Conservation (phyloP, 2,113 vertebrate genomes). For the Leucopsar rothschildi region DNA sequence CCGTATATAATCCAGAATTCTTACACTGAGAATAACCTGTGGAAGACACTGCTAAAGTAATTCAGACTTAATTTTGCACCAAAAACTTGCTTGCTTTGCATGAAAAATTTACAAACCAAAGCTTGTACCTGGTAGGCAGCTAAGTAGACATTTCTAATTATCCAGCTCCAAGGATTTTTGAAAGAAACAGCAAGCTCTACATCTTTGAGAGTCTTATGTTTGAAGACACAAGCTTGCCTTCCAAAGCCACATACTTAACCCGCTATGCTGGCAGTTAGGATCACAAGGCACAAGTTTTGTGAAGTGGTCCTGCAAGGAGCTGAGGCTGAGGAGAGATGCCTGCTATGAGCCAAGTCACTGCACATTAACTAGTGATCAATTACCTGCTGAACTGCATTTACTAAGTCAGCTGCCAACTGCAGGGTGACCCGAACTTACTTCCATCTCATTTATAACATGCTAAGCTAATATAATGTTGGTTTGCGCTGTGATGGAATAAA, state of each 20-base stretch:
- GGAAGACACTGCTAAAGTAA: neutral
- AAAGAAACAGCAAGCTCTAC: neutral
- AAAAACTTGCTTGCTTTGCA: neutral
- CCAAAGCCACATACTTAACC: neutral
- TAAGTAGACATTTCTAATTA: neutral
- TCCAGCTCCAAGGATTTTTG: neutral
- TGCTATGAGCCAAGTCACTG: neutral
- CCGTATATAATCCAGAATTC: neutral
- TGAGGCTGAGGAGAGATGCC: neutral
- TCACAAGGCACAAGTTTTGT: neutral
- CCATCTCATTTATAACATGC: neutral
- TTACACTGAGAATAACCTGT: neutral
- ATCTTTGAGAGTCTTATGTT: neutral
- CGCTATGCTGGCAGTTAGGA: neutral
- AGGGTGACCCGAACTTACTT: neutral
- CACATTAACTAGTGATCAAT: neutral
- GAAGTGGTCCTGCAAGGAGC: neutral
- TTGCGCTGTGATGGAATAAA: neutral
- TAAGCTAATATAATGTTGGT: neutral
- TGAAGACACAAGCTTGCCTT: neutral
- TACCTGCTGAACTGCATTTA: neutral
- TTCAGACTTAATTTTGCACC: neutral
- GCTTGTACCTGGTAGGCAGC: neutral
- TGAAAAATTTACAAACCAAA: neutral
- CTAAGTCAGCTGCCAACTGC: neutral